Conservation (phyloP, 1,140 invertebrate species). For the Mylabris phalerata region DNA sequence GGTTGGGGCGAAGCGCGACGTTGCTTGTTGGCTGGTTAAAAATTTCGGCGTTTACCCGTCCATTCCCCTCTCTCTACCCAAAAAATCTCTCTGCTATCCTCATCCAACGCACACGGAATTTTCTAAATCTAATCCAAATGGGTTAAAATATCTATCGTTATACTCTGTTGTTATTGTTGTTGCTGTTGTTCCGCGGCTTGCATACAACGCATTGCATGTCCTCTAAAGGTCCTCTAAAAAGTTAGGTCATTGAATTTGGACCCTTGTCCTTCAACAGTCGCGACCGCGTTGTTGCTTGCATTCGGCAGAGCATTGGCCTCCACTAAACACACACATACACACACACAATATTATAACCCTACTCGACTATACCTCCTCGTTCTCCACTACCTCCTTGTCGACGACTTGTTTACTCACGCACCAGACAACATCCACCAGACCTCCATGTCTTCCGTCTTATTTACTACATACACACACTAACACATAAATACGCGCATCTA, state of each 20-base stretch:
- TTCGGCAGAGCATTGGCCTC: slow-evolving; percentile 27
- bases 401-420: slow-evolving; percentile 13
- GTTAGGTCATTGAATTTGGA: slow-evolving; percentile 39
- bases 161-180: no score
- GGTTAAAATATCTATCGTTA: no score
- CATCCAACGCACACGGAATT: no score
- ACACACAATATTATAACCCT: slow-evolving; percentile 13
- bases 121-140: no score
- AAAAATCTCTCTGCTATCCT: no score
- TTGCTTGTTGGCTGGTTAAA: slow-evolving; percentile 1
- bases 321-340: neutral
- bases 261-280: slow-evolving; percentile 36
- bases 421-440: slow-evolving; percentile 14
- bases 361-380: slow-evolving; percentile 9
- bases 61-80: neutral
- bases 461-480: no score
- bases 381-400: no score
- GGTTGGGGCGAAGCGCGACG: neutral
- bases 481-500: no score
- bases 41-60: slow-evolving; percentile 12
- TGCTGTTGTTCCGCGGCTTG: slow-evolving; percentile 7
- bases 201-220: slow-evolving; percentile 30
- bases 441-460: no score
- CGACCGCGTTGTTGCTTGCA: slow-evolving; percentile 23
- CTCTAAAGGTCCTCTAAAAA: slow-evolving; percentile 37